These are phyloP conservation scores for Dolichotis patagonum DNA, from an alignment of 2,113 vertebrate species.

Conservation along the genomic window DNA sequence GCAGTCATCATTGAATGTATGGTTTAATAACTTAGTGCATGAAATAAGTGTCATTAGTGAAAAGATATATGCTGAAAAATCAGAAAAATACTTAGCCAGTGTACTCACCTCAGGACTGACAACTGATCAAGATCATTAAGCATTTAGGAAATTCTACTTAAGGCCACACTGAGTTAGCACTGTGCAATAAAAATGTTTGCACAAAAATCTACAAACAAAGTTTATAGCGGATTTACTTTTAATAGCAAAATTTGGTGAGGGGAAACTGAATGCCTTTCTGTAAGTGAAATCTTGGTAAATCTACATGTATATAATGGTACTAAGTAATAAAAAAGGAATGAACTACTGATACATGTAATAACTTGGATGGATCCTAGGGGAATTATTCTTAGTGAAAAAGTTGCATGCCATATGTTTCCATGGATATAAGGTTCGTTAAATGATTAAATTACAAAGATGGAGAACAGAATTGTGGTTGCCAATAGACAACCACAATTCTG, in stretches of 20 bases:
- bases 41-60: neutral
- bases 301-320: neutral
- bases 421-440: neutral
- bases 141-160: neutral
- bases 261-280: neutral
- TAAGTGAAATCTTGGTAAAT: neutral
- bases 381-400: neutral
- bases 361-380: neutral
- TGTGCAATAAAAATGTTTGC: conserved; percentile 10
- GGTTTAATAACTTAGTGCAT: neutral
- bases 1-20: neutral
- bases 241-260: neutral
- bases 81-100: neutral
- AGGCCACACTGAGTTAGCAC: neutral
- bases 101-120: neutral
- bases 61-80: neutral
- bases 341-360: neutral
- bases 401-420: neutral
- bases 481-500: no score
- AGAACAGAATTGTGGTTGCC: neutral
- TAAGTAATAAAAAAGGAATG: neutral
- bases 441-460: conserved; percentile 1
- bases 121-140: neutral
- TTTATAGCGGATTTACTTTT: neutral
- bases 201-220: neutral